Base-by-base conservation (phyloP, 2,113 vertebrate genomes). In the Cyanoliseus patagonus region DNA sequence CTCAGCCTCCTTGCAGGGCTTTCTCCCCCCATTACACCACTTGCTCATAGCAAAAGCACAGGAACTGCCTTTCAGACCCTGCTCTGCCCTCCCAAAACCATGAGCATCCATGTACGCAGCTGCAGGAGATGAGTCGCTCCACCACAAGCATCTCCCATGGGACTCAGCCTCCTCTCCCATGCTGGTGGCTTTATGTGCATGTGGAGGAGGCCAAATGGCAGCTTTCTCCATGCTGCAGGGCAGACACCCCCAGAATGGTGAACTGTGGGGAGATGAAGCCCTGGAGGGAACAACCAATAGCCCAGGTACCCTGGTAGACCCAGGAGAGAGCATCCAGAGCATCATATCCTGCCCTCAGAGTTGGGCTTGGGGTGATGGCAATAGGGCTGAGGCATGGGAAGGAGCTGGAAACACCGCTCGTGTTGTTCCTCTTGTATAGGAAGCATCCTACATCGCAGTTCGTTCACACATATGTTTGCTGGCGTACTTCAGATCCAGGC, bases 21-120 rank as follows among this genome's bases (percentile, higher is more conserved):
- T 66, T 73, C 11, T 76, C 39, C 47, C 25, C 1, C 0, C 25
- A 0, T 37, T 33, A 35, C 30, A 37, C 14, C 24, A 0, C 15
- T 73, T 52, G 44, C 11, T 44, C 10, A 4, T 25, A 62, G 22
- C 27, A 72, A 57, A 86, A 92, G 52, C 51, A 49, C 20, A 75
- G 66, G 70, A 87, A 24, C 18, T 17, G n/a, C 18, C 28, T 70
- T 62, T 30, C 61, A 79, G 27, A 51, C 35, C 70, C 30, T 0
- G 0, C 77, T 51, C 17, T 59, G 52, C 76, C 73, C 44, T n/a
- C 31, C 68, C 35, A 14, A 53, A 76, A 10, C 10, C 90, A 16
- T 42, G n/a, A 66, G 63, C 37, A 5, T 18, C 74, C 1, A 1
- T 61, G 63, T 70, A 53, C 31, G 14, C 77, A 68, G 14, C 67